These are phyloP conservation scores for Pleuronectes platessa DNA, from an alignment of 2,113 vertebrate genomes.

Conservation along the genomic window DNA sequence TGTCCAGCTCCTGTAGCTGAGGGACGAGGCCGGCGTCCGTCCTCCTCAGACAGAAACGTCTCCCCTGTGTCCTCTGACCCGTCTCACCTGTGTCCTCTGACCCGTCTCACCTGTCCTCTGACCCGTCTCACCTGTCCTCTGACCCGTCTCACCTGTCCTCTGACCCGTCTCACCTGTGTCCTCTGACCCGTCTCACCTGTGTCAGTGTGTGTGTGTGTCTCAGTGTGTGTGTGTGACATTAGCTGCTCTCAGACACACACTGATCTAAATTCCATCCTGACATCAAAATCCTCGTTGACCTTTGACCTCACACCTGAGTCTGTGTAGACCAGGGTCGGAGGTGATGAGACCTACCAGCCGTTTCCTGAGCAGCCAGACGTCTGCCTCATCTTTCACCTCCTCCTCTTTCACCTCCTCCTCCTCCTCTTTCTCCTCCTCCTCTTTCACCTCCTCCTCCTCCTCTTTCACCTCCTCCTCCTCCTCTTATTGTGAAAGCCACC, in stretches of 20 bases:
- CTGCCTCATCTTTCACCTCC: constrained; percentile 45
- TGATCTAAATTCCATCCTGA: too few relatives aligned
- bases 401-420: too few relatives aligned
- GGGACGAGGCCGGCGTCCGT: constrained; percentile 90
- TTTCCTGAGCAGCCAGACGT: constrained; percentile 89
- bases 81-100: too few relatives aligned
- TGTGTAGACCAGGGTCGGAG: constrained; percentile 14
- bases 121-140: neutral
- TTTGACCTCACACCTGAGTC: constrained; percentile 37
- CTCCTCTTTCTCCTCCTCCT: too few relatives aligned
- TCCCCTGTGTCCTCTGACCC: neutral
- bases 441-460: too few relatives aligned
- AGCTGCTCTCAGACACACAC: neutral
- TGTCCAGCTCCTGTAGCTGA: constrained; percentile 93
- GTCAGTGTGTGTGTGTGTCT: too few relatives aligned
- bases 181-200: too few relatives aligned
- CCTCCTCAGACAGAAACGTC: constrained; percentile 77
- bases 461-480: too few relatives aligned
- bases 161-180: too few relatives aligned
- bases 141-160: neutral
- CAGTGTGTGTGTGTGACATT: too few relatives aligned
- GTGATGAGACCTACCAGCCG: constrained; percentile 87
- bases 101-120: too few relatives aligned
- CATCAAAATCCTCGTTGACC: constrained; percentile 13
- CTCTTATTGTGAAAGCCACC: too few relatives aligned